A percentile compares a stretch with the other conserved stretches of the same genome.
phyloP scores from a whole-genome alignment of 1,140 invertebrate species.

The Neotoxoptera formosana region DNA sequence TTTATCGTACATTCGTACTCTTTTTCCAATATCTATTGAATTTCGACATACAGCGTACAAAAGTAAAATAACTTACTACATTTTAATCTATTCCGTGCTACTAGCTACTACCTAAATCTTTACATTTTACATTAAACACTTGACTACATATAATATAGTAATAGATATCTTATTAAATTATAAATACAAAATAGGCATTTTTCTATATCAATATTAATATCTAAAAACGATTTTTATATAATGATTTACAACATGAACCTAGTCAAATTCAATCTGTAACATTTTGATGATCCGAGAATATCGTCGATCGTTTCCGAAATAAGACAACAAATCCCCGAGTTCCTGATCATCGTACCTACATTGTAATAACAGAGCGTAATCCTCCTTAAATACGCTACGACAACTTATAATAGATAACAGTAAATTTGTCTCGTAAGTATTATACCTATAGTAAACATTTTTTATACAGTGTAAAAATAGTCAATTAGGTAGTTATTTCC shows the following conservation, averaged over 20 bases:
- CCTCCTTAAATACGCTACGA: neutral
- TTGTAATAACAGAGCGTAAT: neutral
- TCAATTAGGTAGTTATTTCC: neutral
- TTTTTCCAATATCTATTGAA: constrained; percentile 16
- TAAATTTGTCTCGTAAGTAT: neutral
- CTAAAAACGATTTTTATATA: neutral
- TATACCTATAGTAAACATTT: neutral
- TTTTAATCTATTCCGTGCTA: constrained; percentile 2
- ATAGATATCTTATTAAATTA: neutral
- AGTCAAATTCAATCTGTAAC: neutral
- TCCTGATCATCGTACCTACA: neutral
- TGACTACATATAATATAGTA: neutral
- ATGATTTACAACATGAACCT: neutral
- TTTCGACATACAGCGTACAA: neutral
- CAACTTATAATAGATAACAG: neutral
- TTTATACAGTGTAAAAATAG: neutral
- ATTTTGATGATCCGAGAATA: neutral
- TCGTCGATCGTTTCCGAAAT: neutral
- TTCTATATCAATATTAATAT: neutral
- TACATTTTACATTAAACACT: neutral
- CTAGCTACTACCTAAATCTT: neutral
- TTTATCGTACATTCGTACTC: neutral
- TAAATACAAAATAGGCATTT: neutral
- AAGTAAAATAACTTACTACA: neutral
- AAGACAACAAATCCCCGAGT: neutral